Evolutionary conservation across 2,888 invertebrate genomes (phyloP), one percentile per base, ranked within the genome.

Genomic region (Operophtera brumata): DNA sequence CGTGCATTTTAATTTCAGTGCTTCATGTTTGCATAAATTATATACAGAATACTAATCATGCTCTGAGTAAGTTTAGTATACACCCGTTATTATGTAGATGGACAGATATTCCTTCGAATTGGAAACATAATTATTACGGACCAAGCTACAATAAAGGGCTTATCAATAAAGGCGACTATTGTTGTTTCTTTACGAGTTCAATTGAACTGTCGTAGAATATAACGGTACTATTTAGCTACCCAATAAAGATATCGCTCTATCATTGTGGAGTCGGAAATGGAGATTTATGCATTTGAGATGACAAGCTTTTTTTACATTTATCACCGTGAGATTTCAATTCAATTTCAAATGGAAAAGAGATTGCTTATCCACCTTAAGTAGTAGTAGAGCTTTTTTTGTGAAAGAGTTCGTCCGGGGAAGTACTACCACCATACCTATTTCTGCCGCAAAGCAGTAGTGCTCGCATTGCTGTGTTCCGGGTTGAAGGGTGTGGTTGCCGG

Each of bases 161-260:
- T 50, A 47, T 55, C 49, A 50, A 55, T 50, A 50, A 45, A 36
- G 40, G 46, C 11, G 36, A 46, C 44, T 50, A 46, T 50, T 55
- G 41, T 42, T 42, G 35, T 41, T 42, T 32, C 44, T 50, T 53
- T 46, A 46, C 49, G 50, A 55, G 50, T 49, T 50, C 55, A 50
- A 55, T 43, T 37, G 41, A 49, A 35, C 44, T 28, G 48, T 36
- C 43, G 40, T 47, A 34, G 42, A 49, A 50, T 50, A 37, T 41
- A 37, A 46, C 12, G 28, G 46, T 50, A 51, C 20, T 50, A 59
- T 54, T 50, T 53, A 44, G 36, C 9, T 41, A 39, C 45, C 36
- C 26, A 54, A 54, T 57, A 54, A 52, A 57, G 52, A 55, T 54
- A 39, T 50, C 43, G 43, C 13, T 52, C 50, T 49, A 60, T 57